Evolutionary conservation across 2,113 vertebrate genomes (phyloP), one percentile per base, ranked within the genome.

Genomic region (Sciurus niger): DNA sequence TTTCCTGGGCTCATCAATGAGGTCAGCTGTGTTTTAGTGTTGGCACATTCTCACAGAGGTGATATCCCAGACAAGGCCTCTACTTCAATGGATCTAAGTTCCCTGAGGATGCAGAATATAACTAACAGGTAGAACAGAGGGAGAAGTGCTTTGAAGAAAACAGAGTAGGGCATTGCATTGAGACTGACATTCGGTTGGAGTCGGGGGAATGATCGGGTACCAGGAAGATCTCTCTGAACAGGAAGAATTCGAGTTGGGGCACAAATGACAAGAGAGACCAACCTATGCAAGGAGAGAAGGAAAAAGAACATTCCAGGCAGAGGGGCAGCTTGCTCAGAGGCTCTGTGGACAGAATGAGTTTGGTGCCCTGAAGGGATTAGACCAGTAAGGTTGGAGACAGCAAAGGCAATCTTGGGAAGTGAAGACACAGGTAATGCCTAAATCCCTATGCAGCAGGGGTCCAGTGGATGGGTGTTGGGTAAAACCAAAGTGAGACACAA

Each of bases 101-200:
- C n/a, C 63, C 79, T 37, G 46, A 79, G 48, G 17, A 40, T 40
- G 24, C 11, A 43, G 53, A 55, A 37, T 18, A 13, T 25, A 84
- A 18, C 24, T 2, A 4, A 55, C 14, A 17, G n/a, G 20, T n/a
- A 30, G 32, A 53, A n/a, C 34, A 37, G 13, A 32, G 20, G 43
- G n/a, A 30, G 14, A 40, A 2, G 14, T 6, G 2, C 55, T 65
- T 25, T 37, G 55, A 40, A 53, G n/a, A 22, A 77, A 72, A 4
- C 68, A n/a, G 25, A 25, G n/a, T 1, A 4, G 11, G 18, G 3
- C 46, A 2, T 28, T 20, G 58, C 34, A 14, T 40, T 0, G 1
- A 84, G 34, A 51, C 6, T 20, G 30, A 60, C 8, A 0, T 67
- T 65, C 0, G 3, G 2, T 10, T 2, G 0, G 14, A 8, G 6